Evolutionary conservation across 2,888 invertebrate species (phyloP).

Genomic region (Empis stercorea): DNA sequence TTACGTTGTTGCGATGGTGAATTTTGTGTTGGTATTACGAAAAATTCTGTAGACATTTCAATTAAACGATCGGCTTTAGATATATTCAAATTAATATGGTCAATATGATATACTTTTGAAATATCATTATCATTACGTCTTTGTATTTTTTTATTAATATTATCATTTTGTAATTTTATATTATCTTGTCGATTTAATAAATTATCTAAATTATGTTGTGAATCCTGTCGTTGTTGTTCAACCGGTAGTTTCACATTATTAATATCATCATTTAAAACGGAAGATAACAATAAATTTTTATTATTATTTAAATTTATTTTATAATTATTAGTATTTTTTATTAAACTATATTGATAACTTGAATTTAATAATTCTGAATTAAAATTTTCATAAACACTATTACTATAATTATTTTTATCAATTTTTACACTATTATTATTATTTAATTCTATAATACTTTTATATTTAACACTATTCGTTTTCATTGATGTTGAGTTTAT

Average conservation of each 20-base stretch:
- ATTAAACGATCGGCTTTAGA: constrained; percentile 40
- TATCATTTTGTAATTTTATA: not conserved
- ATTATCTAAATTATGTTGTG: constrained; percentile 1
- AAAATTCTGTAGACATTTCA: constrained; percentile 77
- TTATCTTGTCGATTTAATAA: not conserved
- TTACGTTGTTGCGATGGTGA: constrained; percentile 6
- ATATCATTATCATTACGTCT: constrained; percentile 6
- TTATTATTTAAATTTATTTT: constrained; percentile 8
- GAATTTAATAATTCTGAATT: not conserved
- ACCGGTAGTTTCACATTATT: constrained; percentile 6
- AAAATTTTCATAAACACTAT: constrained; percentile 9
- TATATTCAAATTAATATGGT: constrained; percentile 17
- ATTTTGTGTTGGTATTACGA: constrained; percentile 47
- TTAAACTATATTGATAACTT: not conserved
- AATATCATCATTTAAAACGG: constrained; percentile 1
- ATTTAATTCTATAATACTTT: constrained; percentile 20
- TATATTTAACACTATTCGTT: constrained; percentile 17
- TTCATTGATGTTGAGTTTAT: constrained; percentile 10
- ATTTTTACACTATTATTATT: constrained; percentile 17
- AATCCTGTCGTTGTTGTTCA: constrained; percentile 4
- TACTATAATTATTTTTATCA: constrained; percentile 11
- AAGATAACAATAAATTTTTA: not conserved
- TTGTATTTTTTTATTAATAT: constrained; percentile 1
- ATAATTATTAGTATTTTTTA: not conserved
- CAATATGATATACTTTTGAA: constrained; percentile 6